Evolutionary conservation across 1,140 invertebrate genomes (phyloP), one percentile per base, ranked within the genome.

Genomic region (Ectropis grisescens): DNA sequence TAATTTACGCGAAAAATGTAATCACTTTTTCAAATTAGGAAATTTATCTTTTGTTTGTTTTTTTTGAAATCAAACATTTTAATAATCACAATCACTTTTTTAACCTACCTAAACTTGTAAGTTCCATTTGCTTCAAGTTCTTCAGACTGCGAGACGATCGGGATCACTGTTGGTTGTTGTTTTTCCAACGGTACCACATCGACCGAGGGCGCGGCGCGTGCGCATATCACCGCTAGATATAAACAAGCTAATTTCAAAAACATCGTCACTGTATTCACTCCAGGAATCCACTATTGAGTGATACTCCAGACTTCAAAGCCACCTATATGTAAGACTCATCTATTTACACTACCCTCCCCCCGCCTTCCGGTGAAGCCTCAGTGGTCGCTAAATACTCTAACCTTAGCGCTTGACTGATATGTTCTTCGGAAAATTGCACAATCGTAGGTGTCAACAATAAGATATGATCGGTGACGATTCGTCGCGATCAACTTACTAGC

Each of bases 41-140:
- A n/a, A n/a, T n/a, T n/a, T n/a, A n/a, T n/a, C n/a, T n/a, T n/a
- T n/a, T n/a, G n/a, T n/a, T n/a, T n/a, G n/a, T n/a, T n/a, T n/a
- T n/a, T n/a, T n/a, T n/a, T n/a, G n/a, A n/a, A n/a, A n/a, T n/a
- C n/a, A n/a, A n/a, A n/a, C n/a, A n/a, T n/a, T n/a, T n/a, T n/a
- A n/a, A n/a, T n/a, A n/a, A n/a, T n/a, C n/a, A n/a, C n/a, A n/a
- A n/a, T n/a, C n/a, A n/a, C n/a, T n/a, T n/a, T n/a, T 8, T 19
- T 19, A 19, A 19, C 16, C 16, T 64, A 84, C 79, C 79, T 84
- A 57, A 66, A 83, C 58, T 78, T 67, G 47, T 87, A 85, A 5
- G 82, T 78, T 40, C 85, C 86, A 41, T 86, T 85, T 0, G 78
- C 54, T 36, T 85, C 82, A 1, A 85, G 71, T 32, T 86, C 80